Base-by-base conservation (phyloP, 2,113 vertebrate genomes). In the Sigmodon hispidus region DNA sequence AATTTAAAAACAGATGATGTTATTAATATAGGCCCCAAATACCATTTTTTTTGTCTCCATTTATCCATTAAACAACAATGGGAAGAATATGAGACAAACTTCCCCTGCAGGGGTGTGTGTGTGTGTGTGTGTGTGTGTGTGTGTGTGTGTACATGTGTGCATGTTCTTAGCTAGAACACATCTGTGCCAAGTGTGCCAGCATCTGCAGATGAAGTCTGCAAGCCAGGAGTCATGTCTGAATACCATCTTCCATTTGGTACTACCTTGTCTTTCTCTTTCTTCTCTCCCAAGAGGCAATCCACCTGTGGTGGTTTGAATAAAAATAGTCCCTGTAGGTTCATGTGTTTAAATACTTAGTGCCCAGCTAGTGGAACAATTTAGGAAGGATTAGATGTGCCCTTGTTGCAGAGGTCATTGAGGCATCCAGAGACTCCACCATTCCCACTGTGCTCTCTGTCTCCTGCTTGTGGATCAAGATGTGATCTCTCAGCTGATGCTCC, bases 221-320 rank as follows among this genome's bases (percentile, higher is more conserved):
- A 5, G 61, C 5, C 8, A 13, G 7, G 40, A 45, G 26, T 22
- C 22, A 5, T 19, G 7, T 63, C 52, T 83, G 84, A 83, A 59
- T 21, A 31, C 3, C 43, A 4, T 59, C 90, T 26, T n/a, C 72
- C 63, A 55, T 0, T 0, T 13, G 36, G 15, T 17, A 48, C 24
- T 36, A 9, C 43, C 61, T 48, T 48, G 26, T 29, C 34, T 59
- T 21, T 15, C 13, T 48, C 9, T 63, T 31, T 36, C 9, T 63
- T 31, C 29, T 0, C 10, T 69, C n/a, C n/a, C n/a, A 40, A 0
- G 15, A 5, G 52, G 26, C 40, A 9, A 8, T 34, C 2, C 52
- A 80, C 4, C 34, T 55, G 31, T 83, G 36, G 22, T 9, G 55
- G 13, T 59, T 43, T 83, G 79, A 83, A 6, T 43, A 43, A 43